phyloP scores from a whole-genome alignment of 2,888 invertebrate genomes.

The Resseliella maxima region DNA sequence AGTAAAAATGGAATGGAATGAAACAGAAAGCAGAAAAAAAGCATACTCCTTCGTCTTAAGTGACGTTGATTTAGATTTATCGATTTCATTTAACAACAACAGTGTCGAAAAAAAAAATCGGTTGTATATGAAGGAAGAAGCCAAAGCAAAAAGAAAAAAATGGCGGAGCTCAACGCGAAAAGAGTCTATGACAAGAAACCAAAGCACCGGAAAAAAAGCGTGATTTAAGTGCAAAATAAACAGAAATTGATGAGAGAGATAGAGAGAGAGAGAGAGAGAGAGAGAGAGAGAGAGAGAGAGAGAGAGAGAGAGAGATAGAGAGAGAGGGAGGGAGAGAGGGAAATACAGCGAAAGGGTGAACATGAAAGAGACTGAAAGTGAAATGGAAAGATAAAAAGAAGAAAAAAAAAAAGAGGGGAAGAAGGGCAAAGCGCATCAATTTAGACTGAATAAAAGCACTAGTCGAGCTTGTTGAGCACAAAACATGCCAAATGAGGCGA shows the following conservation, averaged over 20 bases:
- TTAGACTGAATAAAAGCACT: background rate
- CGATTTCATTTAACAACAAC: constrained; percentile 36
- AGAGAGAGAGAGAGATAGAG: too few relatives aligned
- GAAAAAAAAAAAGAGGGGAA: background rate
- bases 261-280: too few relatives aligned
- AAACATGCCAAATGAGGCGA: background rate
- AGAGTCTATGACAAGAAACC: background rate
- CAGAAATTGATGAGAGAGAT: background rate
- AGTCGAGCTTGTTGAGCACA: background rate
- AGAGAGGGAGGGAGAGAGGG: too few relatives aligned
- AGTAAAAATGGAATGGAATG: background rate
- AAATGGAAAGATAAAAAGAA: too few relatives aligned
- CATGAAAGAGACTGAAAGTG: too few relatives aligned
- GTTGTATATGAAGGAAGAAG: background rate
- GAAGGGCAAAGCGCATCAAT: background rate
- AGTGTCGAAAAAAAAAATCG: background rate
- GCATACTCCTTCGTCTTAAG: constrained; percentile 43
- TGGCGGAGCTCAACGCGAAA: background rate
- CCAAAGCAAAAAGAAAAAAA: background rate
- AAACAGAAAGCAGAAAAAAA: background rate
- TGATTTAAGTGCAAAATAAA: constrained; percentile 20
- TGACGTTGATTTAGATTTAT: constrained; percentile 54
- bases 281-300: too few relatives aligned
- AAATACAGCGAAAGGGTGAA: too few relatives aligned
- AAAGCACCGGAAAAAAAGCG: background rate